Evolutionary conservation across 2,113 vertebrate genomes (phyloP), one percentile per base, ranked within the genome.

Genomic region (Periophthalmodon schlosseri): DNA sequence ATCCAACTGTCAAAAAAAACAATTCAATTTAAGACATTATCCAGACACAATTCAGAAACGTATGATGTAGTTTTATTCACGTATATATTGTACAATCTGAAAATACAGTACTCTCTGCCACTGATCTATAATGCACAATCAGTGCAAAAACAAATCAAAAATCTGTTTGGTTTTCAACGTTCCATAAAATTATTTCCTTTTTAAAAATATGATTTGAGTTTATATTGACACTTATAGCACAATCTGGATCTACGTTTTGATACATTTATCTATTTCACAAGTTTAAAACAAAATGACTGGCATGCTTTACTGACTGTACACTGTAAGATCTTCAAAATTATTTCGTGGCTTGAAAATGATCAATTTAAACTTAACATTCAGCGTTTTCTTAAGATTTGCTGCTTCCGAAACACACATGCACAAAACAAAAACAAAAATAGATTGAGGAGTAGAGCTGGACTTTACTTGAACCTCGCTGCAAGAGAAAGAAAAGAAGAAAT

Each of bases 401-500:
- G 94, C 93, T 65, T 20, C 94, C 93, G 94, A 95, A 95, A 97
- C 92, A 96, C 95, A 95, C 96, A 99, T 96, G 95, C 96, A 97
- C 94, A 92, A 95, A 96, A 95, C 91, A 95, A 96, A 92, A 85
- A 94, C 95, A 95, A 85, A 94, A 95, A 96, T 93, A 94, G 92
- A 91, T 84, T 94, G 95, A 88, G 89, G 84, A 79, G 78, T 90
- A 86, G 36, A 73, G 92, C 93, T 78, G 93, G 91, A 90, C 93
- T 93, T 96, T 97, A 99, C 94, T 96, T 93, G 93, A 92, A 93
- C 93, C 92, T 95, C 86, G 94, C 98, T 99, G 95, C 86, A 95
- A 96, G 94, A 94, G 91, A 94, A 36, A 54, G 66, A 73, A 71
- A 94, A 39, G 65, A 87, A 87, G 88, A 91, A 65, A 89, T 70